Base-by-base conservation (phyloP, 2,113 vertebrate species). In the Apus apus region DNA sequence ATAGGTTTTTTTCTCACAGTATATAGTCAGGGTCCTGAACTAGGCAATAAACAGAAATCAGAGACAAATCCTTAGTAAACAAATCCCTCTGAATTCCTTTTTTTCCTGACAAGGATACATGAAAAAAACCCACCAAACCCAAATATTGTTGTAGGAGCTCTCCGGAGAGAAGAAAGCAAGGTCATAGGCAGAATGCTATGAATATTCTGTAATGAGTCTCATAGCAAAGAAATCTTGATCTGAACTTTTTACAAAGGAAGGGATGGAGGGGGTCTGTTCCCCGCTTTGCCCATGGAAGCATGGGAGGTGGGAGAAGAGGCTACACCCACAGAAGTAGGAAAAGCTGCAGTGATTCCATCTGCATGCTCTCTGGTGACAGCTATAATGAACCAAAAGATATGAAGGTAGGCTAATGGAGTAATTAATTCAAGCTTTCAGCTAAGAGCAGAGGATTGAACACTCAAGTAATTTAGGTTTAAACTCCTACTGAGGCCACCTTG, bases 391-490 rank as follows among this genome's bases (percentile, higher is more conserved):
- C 27, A 46, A 51, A 76, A 92, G 27, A 51, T 26, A 65, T 1
- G 27, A 76, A 89, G 32, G 71, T 75, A 89, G 43, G 8, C 75
- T 77, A 81, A 81, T 45, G 51, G n/a, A 66, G 13, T 40, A 38
- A 57, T 66, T 61, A 76, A 81, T 61, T 85, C 65, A 85, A 89
- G 65, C 21, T 77, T 85, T 86, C 81, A 29, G 32, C 34, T 73
- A 51, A 72, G 29, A 81, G 57, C 46, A 68, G 25, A 73, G 40
- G 32, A 56, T 73, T 72, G 34, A 89, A 48, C 15, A 7, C 48
- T 67, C 27, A 34, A 30, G 34, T 53, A 81, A 40, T 77, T 92
- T 62, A 85, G 48, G 43, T 38, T 84, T 88, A 85, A 81, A 54
- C 50, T 60, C 23, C 12, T 56, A 25, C 5, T 57, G 27, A 85